Evolutionary conservation across 2,797 vertebrate species (phyloP).

Genomic region (Cynopterus sphinx): DNA sequence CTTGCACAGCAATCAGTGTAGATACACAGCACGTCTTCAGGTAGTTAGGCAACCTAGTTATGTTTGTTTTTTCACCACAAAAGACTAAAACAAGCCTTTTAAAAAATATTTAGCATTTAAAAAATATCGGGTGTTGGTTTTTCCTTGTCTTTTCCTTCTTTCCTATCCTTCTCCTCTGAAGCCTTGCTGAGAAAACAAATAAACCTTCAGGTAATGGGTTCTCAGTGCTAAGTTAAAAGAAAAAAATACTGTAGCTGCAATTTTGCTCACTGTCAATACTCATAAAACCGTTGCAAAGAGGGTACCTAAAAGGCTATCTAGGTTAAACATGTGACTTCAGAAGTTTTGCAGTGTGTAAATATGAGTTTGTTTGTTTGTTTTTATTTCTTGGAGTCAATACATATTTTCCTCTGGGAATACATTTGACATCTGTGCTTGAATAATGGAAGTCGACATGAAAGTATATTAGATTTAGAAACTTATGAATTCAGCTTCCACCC

Average conservation of each 20-base stretch:
- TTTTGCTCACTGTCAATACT: slow-evolving; percentile 9
- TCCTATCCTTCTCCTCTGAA: background rate
- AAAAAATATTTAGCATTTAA: background rate
- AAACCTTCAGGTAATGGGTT: background rate
- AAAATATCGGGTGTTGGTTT: background rate
- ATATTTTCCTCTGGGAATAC: background rate
- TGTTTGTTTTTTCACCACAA: background rate
- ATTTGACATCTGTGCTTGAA: background rate
- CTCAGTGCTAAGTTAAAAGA: background rate
- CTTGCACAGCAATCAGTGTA: background rate
- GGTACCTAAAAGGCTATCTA: background rate
- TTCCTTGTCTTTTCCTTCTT: background rate
- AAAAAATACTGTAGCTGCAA: background rate
- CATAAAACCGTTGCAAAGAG: background rate
- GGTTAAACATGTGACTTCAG: slow-evolving; percentile 13
- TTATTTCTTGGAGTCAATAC: background rate
- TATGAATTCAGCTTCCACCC: background rate
- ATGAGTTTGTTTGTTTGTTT: background rate
- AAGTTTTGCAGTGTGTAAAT: background rate
- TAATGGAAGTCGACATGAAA: slow-evolving; percentile 12
- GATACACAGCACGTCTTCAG: background rate
- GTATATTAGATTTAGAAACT: slow-evolving; percentile 12
- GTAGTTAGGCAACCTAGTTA: background rate
- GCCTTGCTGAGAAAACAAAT: background rate
- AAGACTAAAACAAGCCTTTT: background rate